phyloP scores from a whole-genome alignment of 2,888 invertebrate species.

The Idaea dimidiata region DNA sequence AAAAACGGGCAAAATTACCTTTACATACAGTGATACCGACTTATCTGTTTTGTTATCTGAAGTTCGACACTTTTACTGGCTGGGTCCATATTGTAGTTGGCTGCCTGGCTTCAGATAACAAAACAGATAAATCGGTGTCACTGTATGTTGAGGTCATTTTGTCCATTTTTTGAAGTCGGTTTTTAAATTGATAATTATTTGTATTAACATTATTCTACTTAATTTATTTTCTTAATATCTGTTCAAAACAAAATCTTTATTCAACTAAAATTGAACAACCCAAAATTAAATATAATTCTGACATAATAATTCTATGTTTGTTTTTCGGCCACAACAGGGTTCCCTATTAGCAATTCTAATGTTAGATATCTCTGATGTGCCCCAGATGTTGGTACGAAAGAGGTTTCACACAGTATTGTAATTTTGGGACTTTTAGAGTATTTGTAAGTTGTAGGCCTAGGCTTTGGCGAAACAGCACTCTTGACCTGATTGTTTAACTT shows the following conservation, averaged over 20 bases:
- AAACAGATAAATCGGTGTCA: no score
- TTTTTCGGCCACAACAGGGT: slow-evolving; percentile 39
- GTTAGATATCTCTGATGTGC: slow-evolving; percentile 20
- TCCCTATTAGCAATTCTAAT: slow-evolving; percentile 48
- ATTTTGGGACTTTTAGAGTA: not conserved
- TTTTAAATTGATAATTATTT: no score
- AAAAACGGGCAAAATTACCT: no score
- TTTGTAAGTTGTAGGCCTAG: slow-evolving; percentile 15
- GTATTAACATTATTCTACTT: not conserved
- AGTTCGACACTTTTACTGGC: no score
- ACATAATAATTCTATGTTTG: slow-evolving; percentile 40
- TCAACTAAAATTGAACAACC: slow-evolving; percentile 32
- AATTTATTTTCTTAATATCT: slow-evolving; percentile 1
- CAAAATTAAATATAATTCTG: slow-evolving; percentile 43
- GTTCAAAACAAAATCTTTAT: slow-evolving; percentile 9
- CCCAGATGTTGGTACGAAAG: slow-evolving; percentile 36
- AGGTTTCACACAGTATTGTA: slow-evolving; percentile 1
- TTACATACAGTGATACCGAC: no score
- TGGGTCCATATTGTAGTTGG: no score
- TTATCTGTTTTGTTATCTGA: no score
- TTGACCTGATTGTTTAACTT: not conserved
- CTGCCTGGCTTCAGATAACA: no score
- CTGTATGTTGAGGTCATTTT: no score
- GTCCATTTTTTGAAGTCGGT: no score
- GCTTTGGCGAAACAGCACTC: not conserved